A percentile compares a stretch with the other conserved stretches of the same genome.
Conservation (phyloP, 2,888 invertebrate species). For the Troides aeacus region DNA sequence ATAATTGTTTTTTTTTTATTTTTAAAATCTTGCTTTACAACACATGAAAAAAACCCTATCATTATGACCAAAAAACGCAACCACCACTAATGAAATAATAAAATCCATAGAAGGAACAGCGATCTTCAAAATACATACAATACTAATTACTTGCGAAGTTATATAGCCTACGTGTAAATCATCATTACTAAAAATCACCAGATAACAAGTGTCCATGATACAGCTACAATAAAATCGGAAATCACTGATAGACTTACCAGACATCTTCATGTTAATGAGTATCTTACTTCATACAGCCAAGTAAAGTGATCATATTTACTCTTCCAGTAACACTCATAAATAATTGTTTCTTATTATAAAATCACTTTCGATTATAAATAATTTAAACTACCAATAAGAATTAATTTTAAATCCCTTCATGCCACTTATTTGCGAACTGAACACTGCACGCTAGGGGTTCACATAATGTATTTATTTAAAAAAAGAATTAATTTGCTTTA, state of each 20-base stretch:
- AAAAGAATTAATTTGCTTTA: slow-evolving; percentile 23
- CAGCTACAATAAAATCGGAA: background rate
- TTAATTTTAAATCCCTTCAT: slow-evolving; percentile 11
- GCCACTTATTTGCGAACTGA: slow-evolving; percentile 6
- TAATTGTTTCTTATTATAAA: slow-evolving; percentile 7
- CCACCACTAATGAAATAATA: too few species aligned
- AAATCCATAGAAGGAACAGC: too few species aligned
- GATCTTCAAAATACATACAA: too few species aligned
- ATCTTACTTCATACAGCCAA: slow-evolving; percentile 48
- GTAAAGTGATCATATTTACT: slow-evolving; percentile 22
- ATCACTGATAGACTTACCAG: slow-evolving; percentile 52
- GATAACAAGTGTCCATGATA: background rate
- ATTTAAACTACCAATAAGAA: slow-evolving; percentile 25
- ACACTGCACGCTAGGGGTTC: slow-evolving; percentile 32
- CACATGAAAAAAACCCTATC: too few species aligned
- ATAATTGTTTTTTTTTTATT: too few species aligned
- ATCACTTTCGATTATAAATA: slow-evolving; percentile 30
- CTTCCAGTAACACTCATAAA: slow-evolving; percentile 4
- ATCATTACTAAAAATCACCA: background rate
- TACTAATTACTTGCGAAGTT: too few species aligned
- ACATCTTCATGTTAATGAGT: slow-evolving; percentile 71
- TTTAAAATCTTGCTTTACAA: too few species aligned
- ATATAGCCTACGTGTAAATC: background rate
- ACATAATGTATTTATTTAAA: slow-evolving; percentile 11
- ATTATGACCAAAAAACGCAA: too few species aligned